Evolutionary conservation across 2,888 invertebrate genomes (phyloP), one percentile per base, ranked within the genome.

Genomic region (Atrina japonica): DNA sequence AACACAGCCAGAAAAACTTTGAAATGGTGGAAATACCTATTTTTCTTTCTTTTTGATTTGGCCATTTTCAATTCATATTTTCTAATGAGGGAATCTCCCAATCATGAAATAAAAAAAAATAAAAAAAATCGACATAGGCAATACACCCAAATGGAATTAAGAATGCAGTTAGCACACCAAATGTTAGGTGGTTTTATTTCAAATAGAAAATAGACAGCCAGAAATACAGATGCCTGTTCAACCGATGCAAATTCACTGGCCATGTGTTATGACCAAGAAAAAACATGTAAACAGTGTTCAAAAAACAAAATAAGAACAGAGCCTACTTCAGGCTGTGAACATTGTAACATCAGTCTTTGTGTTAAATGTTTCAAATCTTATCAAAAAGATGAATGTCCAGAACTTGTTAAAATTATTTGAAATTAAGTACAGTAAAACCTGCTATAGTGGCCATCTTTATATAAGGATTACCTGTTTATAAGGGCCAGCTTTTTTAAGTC

Each of bases 11-110:
- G 55, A 18, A 66, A 70, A 64, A 14, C n/a, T 1, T 25, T 45
- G 27, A 70, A 70, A 53, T 70, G 65, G 64, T 70, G 70, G 59
- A 60, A 45, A 21, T 60, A 60, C 59, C n/a, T 60, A 18, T 29
- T 60, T n/a, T 29, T 45, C 16, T 60, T 45, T 11, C 3, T 52
- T n/a, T 16, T 40, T 35, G 45, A 60, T 45, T 23, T 45, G 14
- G 14, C 27, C 18, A 60, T 45, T 23, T 7, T 23, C 5, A 60
- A 60, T 27, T 16, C 47, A 21, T 60, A 35, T 11, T 11, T 35
- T 7, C 35, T 35, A 35, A 35, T 35, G 35, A 35, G 35, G 35
- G 35, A 35, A 7, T 35, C 11, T 11, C 35, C 35, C 35, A 35
- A n/a, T n/a, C n/a, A n/a, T n/a, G n/a, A n/a, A n/a, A n/a, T 35